phyloP scores from a whole-genome alignment of 1,140 invertebrate genomes.

The Drosophila parvula region DNA sequence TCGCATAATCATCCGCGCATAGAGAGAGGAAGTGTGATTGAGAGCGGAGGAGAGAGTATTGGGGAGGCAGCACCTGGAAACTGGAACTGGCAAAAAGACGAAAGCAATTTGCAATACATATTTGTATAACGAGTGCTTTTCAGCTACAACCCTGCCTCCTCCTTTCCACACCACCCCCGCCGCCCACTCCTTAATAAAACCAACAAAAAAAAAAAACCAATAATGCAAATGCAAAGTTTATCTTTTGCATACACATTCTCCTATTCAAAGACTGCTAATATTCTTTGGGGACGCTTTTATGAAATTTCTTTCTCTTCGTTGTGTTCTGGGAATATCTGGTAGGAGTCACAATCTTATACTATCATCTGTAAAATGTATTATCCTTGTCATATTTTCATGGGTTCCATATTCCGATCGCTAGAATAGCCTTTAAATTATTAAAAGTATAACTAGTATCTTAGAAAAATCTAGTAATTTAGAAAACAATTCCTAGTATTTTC shows the following conservation, averaged over 20 bases:
- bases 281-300: neutral
- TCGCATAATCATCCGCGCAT: slow-evolving; percentile 26
- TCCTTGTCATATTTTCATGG: neutral
- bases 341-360: neutral
- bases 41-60: slow-evolving; percentile 19
- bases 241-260: neutral
- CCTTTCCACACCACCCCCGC: slow-evolving; percentile 13
- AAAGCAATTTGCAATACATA: slow-evolving; percentile 79
- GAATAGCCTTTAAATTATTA: neutral
- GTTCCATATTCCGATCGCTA: neutral
- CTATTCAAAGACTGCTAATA: neutral
- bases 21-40: slow-evolving; percentile 14
- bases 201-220: neutral
- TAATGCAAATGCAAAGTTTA: neutral
- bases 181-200: slow-evolving; percentile 8
- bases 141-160: slow-evolving; percentile 3
- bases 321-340: neutral
- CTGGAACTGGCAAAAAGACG: slow-evolving; percentile 70
- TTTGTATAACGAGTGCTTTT: slow-evolving; percentile 64
- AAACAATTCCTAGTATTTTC: neutral
- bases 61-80: slow-evolving; percentile 63
- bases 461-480: no score
- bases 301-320: neutral
- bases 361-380: neutral
- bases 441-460: no score